Percentiles rank a stretch among this genome's conserved stretches.
Conservation (phyloP, 2,113 vertebrate species). For the Hoplias malabaricus region DNA sequence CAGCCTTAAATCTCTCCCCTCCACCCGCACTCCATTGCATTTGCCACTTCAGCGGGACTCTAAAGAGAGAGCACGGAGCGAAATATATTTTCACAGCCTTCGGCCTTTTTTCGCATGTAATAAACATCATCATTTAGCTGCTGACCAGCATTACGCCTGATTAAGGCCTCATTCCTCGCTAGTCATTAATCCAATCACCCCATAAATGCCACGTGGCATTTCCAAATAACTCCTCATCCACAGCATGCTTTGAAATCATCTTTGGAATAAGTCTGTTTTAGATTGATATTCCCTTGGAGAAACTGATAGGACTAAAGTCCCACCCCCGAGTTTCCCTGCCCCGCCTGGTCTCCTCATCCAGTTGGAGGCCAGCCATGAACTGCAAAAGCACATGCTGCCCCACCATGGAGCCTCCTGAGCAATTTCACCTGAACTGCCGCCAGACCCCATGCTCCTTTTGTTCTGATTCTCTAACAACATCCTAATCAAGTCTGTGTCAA, state of each 20-base stretch:
- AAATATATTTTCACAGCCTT: neutral
- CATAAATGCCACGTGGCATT: neutral
- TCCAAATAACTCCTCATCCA: neutral
- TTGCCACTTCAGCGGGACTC: conserved; percentile 10
- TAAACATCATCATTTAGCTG: conserved; percentile 1
- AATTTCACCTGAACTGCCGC: conserved; percentile 17
- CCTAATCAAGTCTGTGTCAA: neutral
- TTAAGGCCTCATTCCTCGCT: neutral
- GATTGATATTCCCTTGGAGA: neutral
- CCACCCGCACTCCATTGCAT: conserved; percentile 2
- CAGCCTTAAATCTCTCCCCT: conserved; percentile 53
- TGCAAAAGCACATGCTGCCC: conserved; percentile 56
- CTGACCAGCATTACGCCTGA: conserved; percentile 8
- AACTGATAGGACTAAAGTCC: conserved; percentile 50
- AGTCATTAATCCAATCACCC: neutral
- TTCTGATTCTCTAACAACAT: neutral
- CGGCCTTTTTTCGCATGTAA: neutral
- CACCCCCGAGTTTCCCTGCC: conserved; percentile 48
- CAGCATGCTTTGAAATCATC: neutral
- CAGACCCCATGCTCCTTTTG: neutral
- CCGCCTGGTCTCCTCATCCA: conserved; percentile 36
- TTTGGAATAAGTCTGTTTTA: neutral
- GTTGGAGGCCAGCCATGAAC: conserved; percentile 60
- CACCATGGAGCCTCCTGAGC: conserved; percentile 47
- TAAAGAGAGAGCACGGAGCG: neutral